Percentiles rank a stretch among this genome's conserved stretches.
These are phyloP conservation scores for Brachypterus glaber DNA, from an alignment of 2,888 invertebrate species.

Conservation along the genomic window DNA sequence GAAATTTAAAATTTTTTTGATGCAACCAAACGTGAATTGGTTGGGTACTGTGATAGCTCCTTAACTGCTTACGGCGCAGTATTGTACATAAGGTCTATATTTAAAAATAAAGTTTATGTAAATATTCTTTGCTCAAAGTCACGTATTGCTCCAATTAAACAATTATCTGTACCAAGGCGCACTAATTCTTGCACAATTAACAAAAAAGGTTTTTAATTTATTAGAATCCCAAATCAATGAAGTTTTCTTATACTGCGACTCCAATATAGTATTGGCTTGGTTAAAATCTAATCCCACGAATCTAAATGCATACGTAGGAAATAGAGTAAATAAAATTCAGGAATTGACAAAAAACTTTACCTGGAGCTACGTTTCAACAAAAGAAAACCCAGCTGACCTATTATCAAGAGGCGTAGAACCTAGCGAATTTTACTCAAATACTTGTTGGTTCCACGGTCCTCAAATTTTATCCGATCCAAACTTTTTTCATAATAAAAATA, in stretches of 20 bases:
- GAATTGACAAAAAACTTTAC: not conserved
- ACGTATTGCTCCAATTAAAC: not conserved
- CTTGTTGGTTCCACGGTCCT: not conserved
- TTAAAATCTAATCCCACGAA: no score
- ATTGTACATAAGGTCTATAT: not conserved
- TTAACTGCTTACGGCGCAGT: not conserved
- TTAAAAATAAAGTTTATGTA: not conserved
- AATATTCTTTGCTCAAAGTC: not conserved
- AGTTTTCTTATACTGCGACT: not conserved
- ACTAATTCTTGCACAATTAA: not conserved
- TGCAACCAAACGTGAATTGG: not conserved
- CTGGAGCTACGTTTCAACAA: not conserved
- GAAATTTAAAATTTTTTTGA: not conserved
- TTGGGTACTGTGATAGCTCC: not conserved
- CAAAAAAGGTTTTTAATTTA: not conserved
- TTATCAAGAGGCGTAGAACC: not conserved
- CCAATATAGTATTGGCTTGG: not conserved
- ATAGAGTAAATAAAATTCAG: not conserved
- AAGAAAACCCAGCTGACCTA: not conserved
- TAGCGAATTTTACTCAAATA: not conserved
- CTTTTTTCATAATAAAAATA: not conserved
- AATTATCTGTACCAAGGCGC: not conserved
- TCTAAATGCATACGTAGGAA: no score
- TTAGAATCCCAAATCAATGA: not conserved
- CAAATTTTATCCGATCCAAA: not conserved